A percentile compares a stretch with the other conserved stretches of the same genome.
phyloP scores from a whole-genome alignment of 2,113 vertebrate species.

The Brachyistius frenatus region DNA sequence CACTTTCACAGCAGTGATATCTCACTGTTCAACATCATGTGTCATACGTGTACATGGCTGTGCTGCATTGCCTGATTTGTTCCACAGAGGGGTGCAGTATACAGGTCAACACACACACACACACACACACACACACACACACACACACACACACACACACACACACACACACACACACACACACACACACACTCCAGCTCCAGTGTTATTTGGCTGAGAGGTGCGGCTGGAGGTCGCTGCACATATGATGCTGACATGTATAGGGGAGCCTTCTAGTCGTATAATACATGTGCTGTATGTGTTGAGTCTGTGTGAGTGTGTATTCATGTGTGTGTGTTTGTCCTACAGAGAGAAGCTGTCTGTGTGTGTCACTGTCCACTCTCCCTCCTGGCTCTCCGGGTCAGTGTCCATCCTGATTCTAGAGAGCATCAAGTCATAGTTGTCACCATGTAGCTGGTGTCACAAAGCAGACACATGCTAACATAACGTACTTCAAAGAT shows the following conservation, averaged over 20 bases:
- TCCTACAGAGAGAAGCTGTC: conserved; percentile 30
- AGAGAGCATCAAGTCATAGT: conserved; percentile 1
- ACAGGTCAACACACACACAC: conserved; percentile 23
- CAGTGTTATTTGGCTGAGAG: conserved; percentile 6
- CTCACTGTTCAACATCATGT: background rate
- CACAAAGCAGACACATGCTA: background rate
- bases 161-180: background rate
- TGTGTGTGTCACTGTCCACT: conserved; percentile 14
- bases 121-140: background rate
- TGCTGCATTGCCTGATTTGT: conserved; percentile 4
- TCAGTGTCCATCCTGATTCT: conserved; percentile 21
- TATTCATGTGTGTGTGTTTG: conserved; percentile 9
- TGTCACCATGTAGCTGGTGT: conserved; percentile 25
- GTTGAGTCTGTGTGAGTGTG: conserved; percentile 6
- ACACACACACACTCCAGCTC: conserved; percentile 3
- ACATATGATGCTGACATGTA: conserved; percentile 55
- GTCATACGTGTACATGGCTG: background rate
- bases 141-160: background rate
- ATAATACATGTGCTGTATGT: background rate
- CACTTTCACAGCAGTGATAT: background rate
- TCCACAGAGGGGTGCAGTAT: conserved; percentile 47
- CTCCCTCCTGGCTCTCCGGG: conserved; percentile 11
- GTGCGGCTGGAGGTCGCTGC: conserved; percentile 47
- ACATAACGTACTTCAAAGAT: background rate
- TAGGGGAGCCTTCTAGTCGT: conserved; percentile 34